Evolutionary conservation across 92 coral and sea anemone species (phyloP).

Genomic region (Porites divaricata): DNA sequence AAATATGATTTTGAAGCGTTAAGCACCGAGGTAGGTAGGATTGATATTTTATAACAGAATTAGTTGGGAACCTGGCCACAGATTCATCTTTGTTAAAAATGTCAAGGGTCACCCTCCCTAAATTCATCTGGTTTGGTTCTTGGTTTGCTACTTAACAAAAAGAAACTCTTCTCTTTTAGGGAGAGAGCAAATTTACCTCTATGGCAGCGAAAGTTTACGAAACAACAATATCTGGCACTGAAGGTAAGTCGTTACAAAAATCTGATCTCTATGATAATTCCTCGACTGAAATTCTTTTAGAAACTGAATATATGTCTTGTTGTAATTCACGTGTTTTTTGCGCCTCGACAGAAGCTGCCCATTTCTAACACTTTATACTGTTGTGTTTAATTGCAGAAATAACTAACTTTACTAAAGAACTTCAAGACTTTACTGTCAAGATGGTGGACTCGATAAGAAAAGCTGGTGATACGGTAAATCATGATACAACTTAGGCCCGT

Average conservation of each 20-base stretch:
- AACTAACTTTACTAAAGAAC: slow-evolving; percentile 41
- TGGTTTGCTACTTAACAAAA: no score
- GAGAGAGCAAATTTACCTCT: slow-evolving; percentile 56
- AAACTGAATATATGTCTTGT: no score
- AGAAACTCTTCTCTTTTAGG: slow-evolving; percentile 34
- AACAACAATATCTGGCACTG: slow-evolving; percentile 60
- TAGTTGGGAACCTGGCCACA: no score
- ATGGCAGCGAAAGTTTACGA: slow-evolving; percentile 52
- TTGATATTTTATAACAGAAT: not conserved
- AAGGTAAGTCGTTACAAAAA: slow-evolving; percentile 56
- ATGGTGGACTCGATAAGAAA: slow-evolving; percentile 40
- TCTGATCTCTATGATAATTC: no score
- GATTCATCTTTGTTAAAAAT: no score
- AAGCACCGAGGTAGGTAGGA: slow-evolving; percentile 11
- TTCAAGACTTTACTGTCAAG: slow-evolving; percentile 38
- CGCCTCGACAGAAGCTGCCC: no score
- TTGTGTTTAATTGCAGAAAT: slow-evolving; percentile 32
- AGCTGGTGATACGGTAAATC: slow-evolving; percentile 46
- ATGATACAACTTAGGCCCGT: no score
- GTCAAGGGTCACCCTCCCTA: no score
- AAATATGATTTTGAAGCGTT: slow-evolving; percentile 23
- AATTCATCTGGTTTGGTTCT: no score
- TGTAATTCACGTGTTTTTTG: no score
- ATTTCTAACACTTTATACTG: not conserved
- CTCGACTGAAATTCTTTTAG: no score